phyloP scores from a whole-genome alignment of 2,113 vertebrate species.

The Geococcyx californianus region DNA sequence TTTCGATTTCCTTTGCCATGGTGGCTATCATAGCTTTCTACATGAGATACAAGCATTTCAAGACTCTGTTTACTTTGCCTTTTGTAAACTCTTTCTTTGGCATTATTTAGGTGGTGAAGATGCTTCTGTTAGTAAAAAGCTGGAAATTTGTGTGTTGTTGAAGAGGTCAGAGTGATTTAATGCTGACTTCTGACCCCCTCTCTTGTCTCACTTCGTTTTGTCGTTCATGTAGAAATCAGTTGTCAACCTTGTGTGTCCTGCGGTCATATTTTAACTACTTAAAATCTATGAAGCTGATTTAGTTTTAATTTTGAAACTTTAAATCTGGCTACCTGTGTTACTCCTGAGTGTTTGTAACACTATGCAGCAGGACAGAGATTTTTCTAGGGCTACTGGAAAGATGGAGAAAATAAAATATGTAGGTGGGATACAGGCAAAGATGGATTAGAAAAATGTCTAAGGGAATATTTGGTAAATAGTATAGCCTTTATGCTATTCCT shows the following conservation, averaged over 20 bases:
- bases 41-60: background rate
- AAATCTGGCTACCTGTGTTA: background rate
- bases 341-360: background rate
- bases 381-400: background rate
- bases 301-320: background rate
- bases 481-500: background rate
- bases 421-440: background rate
- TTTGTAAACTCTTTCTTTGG: background rate
- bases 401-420: background rate
- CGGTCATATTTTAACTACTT: background rate
- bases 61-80: background rate
- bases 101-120: background rate
- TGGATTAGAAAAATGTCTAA: background rate
- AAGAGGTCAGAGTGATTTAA: background rate
- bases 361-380: background rate
- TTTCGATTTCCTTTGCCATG: background rate
- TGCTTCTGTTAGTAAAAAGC: background rate
- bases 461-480: background rate
- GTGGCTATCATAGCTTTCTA: background rate
- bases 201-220: background rate
- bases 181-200: background rate
- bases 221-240: background rate
- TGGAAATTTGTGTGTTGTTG: background rate
- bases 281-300: background rate
- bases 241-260: background rate